Percentiles rank a stretch among this genome's conserved stretches.
Evolutionary conservation across 2,797 vertebrate genomes (phyloP).

Genomic region (Poecile montanus): DNA sequence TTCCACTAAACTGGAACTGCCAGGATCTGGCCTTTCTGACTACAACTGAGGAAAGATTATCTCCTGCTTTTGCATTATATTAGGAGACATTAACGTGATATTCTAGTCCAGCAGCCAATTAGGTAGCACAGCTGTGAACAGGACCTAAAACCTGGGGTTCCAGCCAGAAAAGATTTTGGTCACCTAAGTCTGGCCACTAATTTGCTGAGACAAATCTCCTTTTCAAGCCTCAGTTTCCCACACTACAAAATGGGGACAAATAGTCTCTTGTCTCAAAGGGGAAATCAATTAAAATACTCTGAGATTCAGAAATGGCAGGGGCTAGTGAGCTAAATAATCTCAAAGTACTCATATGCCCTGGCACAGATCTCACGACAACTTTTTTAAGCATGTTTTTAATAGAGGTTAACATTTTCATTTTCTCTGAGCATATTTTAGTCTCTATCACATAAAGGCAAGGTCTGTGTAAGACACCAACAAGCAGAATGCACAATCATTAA

Average conservation of each 20-base stretch:
- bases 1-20: background rate
- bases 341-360: background rate
- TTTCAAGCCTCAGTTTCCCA: constrained; percentile 6
- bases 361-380: constrained; percentile 3
- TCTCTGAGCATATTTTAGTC: constrained; percentile 31
- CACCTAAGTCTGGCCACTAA: background rate
- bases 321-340: background rate
- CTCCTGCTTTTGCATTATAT: background rate
- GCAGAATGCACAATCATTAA: constrained; percentile 39
- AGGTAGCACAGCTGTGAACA: background rate
- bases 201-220: background rate
- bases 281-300: background rate
- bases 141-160: background rate
- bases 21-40: background rate
- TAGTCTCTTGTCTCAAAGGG: background rate
- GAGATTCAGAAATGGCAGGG: background rate
- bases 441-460: constrained; percentile 38
- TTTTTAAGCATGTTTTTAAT: constrained; percentile 2
- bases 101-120: background rate
- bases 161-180: background rate
- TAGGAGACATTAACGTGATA: background rate
- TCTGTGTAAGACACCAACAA: background rate
- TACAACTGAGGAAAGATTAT: background rate
- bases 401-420: constrained; percentile 55
- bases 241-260: background rate